Evolutionary conservation across 2,113 vertebrate species (phyloP).

Genomic region (Varanus salvator): DNA sequence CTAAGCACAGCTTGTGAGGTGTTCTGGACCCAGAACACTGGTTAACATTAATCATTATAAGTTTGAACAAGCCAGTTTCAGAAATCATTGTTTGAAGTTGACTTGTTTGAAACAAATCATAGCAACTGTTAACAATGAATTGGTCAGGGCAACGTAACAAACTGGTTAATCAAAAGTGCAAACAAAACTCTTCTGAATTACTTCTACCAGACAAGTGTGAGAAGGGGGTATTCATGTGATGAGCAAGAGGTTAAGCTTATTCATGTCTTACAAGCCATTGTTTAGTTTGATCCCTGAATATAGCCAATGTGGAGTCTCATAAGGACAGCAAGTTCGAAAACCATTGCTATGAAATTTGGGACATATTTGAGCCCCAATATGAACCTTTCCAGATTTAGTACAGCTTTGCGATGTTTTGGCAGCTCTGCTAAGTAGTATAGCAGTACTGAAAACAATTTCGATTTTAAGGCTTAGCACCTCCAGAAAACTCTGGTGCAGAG

Average conservation of each 20-base stretch:
- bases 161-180: too few species aligned
- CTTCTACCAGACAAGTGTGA: too few species aligned
- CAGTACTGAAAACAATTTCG: accelerated
- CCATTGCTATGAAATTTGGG: not conserved
- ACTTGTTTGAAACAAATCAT: too few species aligned
- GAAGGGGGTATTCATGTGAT: not conserved
- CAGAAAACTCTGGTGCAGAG: not conserved
- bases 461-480: not conserved
- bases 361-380: not conserved
- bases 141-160: too few species aligned
- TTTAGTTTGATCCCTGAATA: not conserved
- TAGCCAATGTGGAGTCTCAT: not conserved
- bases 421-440: not conserved
- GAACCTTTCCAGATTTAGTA: not conserved
- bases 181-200: too few species aligned
- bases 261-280: not conserved
- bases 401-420: not conserved
- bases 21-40: too few species aligned
- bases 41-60: too few species aligned
- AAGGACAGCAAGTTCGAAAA: not conserved
- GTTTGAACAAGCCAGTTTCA: too few species aligned
- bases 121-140: too few species aligned
- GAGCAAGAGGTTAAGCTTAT: not conserved
- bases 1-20: too few species aligned
- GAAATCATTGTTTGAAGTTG: too few species aligned